Evolutionary conservation across 2,888 invertebrate genomes (phyloP).

Genomic region (Gymnoscelis rufifasciata): DNA sequence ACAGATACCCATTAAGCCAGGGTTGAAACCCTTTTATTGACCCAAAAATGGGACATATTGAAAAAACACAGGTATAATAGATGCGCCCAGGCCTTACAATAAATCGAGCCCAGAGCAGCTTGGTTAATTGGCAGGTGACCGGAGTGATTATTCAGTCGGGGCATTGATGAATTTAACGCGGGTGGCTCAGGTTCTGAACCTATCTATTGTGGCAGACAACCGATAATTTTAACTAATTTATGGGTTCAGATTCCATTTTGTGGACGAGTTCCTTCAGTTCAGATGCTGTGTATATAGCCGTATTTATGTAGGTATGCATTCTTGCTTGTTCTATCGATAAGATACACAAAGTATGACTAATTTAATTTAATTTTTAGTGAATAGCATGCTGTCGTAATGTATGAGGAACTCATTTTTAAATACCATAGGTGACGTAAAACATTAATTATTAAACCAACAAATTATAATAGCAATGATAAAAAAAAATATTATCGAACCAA

Average conservation of each 20-base stretch:
- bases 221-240: constrained; percentile 17
- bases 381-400: too few species aligned
- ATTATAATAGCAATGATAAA: too few species aligned
- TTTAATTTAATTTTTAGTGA: too few species aligned
- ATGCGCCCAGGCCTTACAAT: constrained; percentile 42
- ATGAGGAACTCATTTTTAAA: too few species aligned
- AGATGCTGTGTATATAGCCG: too few species aligned
- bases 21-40: constrained; percentile 22
- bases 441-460: too few species aligned
- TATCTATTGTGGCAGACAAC: constrained; percentile 16
- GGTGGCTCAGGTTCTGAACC: constrained; percentile 22
- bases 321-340: too few species aligned
- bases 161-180: constrained; percentile 51
- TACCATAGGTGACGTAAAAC: too few species aligned
- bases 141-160: constrained; percentile 48
- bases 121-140: constrained; percentile 54
- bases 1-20: constrained; percentile 10
- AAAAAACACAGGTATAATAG: constrained; percentile 44
- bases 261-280: too few species aligned
- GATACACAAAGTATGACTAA: too few species aligned
- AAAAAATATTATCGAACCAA: too few species aligned
- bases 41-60: constrained; percentile 26
- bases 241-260: constrained; percentile 1
- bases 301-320: too few species aligned
- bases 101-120: constrained; percentile 44